phyloP scores from a whole-genome alignment of 2,888 invertebrate species.

The Cancer borealis region DNA sequence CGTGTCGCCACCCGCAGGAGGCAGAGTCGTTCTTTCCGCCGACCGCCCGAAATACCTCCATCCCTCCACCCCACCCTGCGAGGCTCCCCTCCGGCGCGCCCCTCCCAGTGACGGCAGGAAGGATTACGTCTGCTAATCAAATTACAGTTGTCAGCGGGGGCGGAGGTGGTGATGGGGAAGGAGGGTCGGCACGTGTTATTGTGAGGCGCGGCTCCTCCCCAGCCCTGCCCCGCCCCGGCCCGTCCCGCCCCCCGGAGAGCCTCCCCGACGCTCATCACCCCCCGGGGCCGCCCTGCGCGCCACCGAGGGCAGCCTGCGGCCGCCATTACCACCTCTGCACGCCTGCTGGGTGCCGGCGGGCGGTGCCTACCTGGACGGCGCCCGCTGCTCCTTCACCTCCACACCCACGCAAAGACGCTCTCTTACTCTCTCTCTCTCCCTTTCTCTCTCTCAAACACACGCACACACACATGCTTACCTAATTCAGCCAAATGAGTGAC shows the following conservation, averaged over 20 bases:
- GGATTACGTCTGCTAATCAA: constrained; percentile 68
- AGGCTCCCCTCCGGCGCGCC: background rate
- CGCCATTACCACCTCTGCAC: constrained; percentile 62
- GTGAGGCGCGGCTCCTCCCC: background rate
- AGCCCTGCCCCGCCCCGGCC: constrained; percentile 28
- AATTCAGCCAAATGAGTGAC: too few species aligned
- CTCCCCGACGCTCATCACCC: constrained; percentile 37
- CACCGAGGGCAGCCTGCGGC: constrained; percentile 43
- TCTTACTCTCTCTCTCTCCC: background rate
- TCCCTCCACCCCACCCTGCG: background rate
- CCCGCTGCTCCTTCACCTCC: background rate
- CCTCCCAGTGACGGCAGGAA: constrained; percentile 51
- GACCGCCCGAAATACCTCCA: background rate
- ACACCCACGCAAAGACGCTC: background rate
- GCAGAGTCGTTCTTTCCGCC: background rate
- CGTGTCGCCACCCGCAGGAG: background rate
- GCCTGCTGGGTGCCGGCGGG: constrained; percentile 57
- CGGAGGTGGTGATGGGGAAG: constrained; percentile 18
- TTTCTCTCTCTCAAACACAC: background rate
- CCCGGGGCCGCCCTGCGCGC: constrained; percentile 49
- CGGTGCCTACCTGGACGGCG: constrained; percentile 60
- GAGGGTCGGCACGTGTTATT: constrained; percentile 52
- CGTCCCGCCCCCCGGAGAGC: constrained; percentile 1
- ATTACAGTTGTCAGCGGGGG: constrained; percentile 69
- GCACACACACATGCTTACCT: background rate